Conservation (phyloP, 2,113 vertebrate genomes). For the Otolemur garnettii region DNA sequence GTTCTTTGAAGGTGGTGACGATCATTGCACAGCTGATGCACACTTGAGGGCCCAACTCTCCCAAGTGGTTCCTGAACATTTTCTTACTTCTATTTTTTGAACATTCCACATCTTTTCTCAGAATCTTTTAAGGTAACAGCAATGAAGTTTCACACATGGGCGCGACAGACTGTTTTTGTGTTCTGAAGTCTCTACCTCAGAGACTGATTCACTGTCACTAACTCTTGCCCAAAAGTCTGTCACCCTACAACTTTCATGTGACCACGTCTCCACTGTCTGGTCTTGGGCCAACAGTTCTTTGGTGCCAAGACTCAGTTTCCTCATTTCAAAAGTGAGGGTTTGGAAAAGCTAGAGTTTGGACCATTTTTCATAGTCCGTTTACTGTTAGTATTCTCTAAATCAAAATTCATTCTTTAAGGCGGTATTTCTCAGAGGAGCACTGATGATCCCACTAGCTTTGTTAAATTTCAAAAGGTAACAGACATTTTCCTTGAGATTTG, state of each 20-base stretch:
- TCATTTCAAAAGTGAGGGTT: neutral
- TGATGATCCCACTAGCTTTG: conserved; percentile 31
- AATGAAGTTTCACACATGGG: neutral
- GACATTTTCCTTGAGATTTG: conserved; percentile 28
- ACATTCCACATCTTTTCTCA: neutral
- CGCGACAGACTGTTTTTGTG: neutral
- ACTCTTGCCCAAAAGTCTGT: neutral
- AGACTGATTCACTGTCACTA: neutral
- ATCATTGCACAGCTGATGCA: neutral
- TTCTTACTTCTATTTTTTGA: neutral
- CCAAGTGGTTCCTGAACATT: neutral
- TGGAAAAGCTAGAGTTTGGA: neutral
- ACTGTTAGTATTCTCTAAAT: neutral
- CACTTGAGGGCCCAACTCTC: neutral
- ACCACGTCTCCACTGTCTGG: neutral
- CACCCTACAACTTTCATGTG: neutral
- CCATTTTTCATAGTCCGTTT: neutral
- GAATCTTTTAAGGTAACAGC: neutral
- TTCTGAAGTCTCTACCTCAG: neutral
- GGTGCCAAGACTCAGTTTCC: neutral
- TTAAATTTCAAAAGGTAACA: conserved; percentile 67
- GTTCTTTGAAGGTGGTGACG: neutral
- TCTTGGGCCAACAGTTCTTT: neutral
- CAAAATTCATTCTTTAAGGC: conserved; percentile 41
- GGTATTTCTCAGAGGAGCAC: conserved; percentile 46